phyloP scores from a whole-genome alignment of 2,888 invertebrate genomes.

The Cheilosia vulpina region DNA sequence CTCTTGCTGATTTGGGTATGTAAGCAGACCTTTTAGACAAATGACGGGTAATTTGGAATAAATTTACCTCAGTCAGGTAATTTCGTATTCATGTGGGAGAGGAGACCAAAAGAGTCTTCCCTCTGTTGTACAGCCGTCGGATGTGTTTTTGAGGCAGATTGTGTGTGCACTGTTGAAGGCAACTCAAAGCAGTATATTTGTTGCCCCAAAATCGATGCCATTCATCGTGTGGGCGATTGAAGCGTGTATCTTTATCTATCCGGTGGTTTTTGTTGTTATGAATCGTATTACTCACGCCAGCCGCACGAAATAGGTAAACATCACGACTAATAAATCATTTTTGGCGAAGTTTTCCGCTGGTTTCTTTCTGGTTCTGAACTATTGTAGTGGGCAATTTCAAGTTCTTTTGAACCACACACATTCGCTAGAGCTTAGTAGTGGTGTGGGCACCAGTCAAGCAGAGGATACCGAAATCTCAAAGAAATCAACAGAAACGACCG shows the following conservation, averaged over 20 bases:
- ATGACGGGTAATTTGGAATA: slow-evolving; percentile 44
- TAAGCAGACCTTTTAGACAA: slow-evolving; percentile 33
- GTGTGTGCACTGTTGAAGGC: background rate
- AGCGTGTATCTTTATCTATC: slow-evolving; percentile 29
- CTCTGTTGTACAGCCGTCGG: background rate
- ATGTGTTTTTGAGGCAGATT: slow-evolving; percentile 5
- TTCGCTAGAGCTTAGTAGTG: background rate
- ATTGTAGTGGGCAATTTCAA: background rate
- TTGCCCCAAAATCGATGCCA: background rate
- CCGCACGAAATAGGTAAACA: slow-evolving; percentile 23
- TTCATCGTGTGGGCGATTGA: slow-evolving; percentile 1
- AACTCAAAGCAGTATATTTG: background rate
- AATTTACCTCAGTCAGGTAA: slow-evolving; percentile 14
- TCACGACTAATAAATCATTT: slow-evolving; percentile 44
- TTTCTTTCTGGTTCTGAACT: slow-evolving; percentile 13
- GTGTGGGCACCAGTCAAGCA: slow-evolving; percentile 18
- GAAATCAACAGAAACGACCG: slow-evolving; percentile 9
- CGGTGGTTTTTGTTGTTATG: slow-evolving; percentile 13
- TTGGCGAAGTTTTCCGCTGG: background rate
- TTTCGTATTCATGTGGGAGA: slow-evolving; percentile 28
- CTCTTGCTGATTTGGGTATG: background rate
- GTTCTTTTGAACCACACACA: slow-evolving; percentile 14
- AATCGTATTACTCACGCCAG: slow-evolving; percentile 34
- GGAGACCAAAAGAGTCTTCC: background rate
- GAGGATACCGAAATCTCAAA: background rate